phyloP scores from a whole-genome alignment of 2,113 vertebrate genomes.

The Jaculus jaculus region DNA sequence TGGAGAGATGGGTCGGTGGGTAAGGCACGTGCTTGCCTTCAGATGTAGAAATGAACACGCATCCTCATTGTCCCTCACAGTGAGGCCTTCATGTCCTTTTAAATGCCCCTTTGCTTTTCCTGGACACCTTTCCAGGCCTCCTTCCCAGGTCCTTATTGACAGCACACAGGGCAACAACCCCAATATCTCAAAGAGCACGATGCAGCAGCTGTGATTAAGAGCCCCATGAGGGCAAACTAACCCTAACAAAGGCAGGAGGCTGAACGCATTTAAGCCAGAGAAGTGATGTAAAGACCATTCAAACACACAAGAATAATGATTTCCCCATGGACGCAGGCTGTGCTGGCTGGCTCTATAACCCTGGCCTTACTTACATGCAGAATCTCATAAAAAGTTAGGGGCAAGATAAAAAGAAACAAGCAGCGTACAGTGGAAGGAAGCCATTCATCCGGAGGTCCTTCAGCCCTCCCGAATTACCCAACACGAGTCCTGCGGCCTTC shows the following conservation, averaged over 20 bases:
- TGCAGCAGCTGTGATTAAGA: conserved; percentile 77
- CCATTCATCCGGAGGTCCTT: not conserved
- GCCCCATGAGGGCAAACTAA: conserved; percentile 76
- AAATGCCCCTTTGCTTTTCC: not conserved
- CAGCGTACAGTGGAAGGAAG: not conserved
- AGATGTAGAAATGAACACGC: not conserved
- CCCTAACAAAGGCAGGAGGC: conserved; percentile 75
- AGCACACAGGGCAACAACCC: conserved; percentile 79
- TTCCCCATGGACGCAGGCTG: conserved; percentile 76
- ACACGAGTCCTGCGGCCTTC: not conserved
- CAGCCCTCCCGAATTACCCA: not conserved
- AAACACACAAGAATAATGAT: conserved; percentile 79
- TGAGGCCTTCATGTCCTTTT: conserved; percentile 50
- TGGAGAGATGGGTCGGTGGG: too few species aligned
- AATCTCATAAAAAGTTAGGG: conserved; percentile 65
- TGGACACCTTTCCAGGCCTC: conserved; percentile 70
- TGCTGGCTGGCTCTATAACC: conserved; percentile 74
- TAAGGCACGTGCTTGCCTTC: not conserved
- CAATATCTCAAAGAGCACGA: conserved; percentile 76
- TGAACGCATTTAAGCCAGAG: conserved; percentile 81
- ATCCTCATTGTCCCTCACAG: not conserved
- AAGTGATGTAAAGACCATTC: conserved; percentile 81
- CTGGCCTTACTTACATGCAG: conserved; percentile 47
- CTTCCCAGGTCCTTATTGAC: conserved; percentile 74
- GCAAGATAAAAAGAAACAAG: conserved; percentile 63